Conservation (phyloP, 23 tunicate species). For the Trididemnum clinides region DNA sequence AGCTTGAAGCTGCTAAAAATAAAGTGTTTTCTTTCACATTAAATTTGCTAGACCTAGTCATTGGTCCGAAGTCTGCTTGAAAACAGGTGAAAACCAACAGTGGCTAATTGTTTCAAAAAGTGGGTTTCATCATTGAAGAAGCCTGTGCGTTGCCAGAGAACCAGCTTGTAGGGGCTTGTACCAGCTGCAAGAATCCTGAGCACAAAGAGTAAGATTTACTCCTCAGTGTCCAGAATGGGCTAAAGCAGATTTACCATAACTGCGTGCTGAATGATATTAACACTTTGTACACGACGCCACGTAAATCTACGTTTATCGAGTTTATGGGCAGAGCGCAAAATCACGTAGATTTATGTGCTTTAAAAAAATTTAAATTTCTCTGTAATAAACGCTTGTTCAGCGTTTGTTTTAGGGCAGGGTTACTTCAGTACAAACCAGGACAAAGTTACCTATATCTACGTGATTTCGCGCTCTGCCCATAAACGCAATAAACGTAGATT, state of each 20-base stretch:
- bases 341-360: too few relatives aligned
- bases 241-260: conserved; percentile 18
- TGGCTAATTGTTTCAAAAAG: conserved; percentile 30
- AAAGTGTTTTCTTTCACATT: not conserved
- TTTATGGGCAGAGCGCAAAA: too few relatives aligned
- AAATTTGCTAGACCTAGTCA: not conserved
- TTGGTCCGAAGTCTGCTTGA: not conserved
- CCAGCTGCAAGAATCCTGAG: conserved; percentile 1
- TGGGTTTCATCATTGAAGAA: conserved; percentile 27
- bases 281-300: too few relatives aligned
- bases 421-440: too few relatives aligned
- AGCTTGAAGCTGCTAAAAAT: not conserved
- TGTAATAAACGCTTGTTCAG: too few relatives aligned
- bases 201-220: not conserved
- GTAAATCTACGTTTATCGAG: too few relatives aligned
- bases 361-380: too few relatives aligned
- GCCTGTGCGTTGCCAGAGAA: conserved; percentile 8
- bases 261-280: conserved; percentile 4
- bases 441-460: too few relatives aligned
- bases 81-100: conserved; percentile 25
- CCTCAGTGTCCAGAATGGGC: conserved; percentile 9
- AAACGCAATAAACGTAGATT: too few relatives aligned
- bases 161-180: conserved; percentile 5
- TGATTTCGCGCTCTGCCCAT: too few relatives aligned
- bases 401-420: too few relatives aligned